Percentiles rank a stretch among this genome's conserved stretches.
Evolutionary conservation across 2,888 invertebrate species (phyloP).

Genomic region (Pollenia amentaria): DNA sequence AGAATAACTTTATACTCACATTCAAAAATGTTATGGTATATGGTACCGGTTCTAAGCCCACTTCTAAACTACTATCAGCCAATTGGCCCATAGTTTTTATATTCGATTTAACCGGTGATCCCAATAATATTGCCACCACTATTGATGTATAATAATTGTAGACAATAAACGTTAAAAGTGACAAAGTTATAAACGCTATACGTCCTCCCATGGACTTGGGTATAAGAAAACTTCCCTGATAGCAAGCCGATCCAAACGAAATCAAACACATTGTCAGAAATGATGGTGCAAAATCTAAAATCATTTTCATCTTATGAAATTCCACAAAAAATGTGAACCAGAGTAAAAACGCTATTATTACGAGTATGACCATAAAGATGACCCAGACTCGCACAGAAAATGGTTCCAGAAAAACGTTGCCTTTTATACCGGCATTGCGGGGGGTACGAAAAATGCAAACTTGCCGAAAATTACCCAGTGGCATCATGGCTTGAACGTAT

Average conservation of each 20-base stretch:
- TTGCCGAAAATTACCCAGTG: constrained; percentile 80
- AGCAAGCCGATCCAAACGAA: constrained; percentile 85
- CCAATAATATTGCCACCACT: constrained; percentile 87
- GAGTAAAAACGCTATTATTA: constrained; percentile 81
- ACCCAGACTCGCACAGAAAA: constrained; percentile 86
- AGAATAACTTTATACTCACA: too few species aligned
- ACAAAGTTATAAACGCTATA: constrained; percentile 78
- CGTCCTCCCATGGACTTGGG: constrained; percentile 85
- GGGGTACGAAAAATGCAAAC: constrained; percentile 87
- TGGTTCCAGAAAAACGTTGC: constrained; percentile 86
- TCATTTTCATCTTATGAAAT: constrained; percentile 63
- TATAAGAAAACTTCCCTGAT: constrained; percentile 84
- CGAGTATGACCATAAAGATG: constrained; percentile 83
- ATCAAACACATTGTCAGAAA: constrained; percentile 81
- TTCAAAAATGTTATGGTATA: constrained; percentile 80
- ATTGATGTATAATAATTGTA: constrained; percentile 88
- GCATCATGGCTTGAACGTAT: constrained; percentile 75
- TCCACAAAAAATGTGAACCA: constrained; percentile 82
- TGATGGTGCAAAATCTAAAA: constrained; percentile 79
- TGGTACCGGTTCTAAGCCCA: constrained; percentile 86
- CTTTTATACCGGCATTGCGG: constrained; percentile 85
- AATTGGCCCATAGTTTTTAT: constrained; percentile 86
- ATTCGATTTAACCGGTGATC: constrained; percentile 85
- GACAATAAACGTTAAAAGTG: constrained; percentile 84
- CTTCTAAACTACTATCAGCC: constrained; percentile 85